These are phyloP conservation scores for Probosciger aterrimus DNA, from an alignment of 2,113 vertebrate genomes.

Conservation along the genomic window DNA sequence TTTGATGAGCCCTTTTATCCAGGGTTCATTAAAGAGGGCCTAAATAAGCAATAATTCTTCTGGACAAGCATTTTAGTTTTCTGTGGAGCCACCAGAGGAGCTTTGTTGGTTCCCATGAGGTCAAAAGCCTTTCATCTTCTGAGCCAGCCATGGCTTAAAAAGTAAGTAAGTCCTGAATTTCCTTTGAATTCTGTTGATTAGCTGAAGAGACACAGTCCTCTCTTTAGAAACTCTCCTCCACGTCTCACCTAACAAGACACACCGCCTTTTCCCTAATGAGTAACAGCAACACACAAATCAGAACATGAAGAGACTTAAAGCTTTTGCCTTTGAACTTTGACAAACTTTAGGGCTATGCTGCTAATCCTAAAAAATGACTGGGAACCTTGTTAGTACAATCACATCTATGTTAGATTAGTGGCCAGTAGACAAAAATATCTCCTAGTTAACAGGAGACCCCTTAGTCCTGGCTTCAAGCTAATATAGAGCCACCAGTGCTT, in stretches of 20 bases:
- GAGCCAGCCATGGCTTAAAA: background rate
- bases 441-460: background rate
- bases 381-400: background rate
- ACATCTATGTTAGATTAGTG: background rate
- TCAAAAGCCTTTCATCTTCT: background rate
- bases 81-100: background rate
- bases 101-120: background rate
- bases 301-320: background rate
- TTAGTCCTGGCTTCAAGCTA: background rate
- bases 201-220: background rate
- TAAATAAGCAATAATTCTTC: background rate
- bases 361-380: background rate
- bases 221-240: background rate
- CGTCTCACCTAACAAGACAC: background rate
- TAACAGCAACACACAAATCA: background rate
- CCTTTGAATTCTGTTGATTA: background rate
- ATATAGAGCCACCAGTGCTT: fast-evolving
- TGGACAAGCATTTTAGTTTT: background rate
- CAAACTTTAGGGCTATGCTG: background rate
- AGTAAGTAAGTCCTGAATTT: background rate
- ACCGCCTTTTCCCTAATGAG: background rate
- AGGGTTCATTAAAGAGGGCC: background rate
- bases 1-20: background rate
- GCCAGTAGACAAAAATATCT: background rate
- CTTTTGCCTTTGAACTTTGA: background rate